Evolutionary conservation across 2,888 invertebrate species (phyloP).

Genomic region (Nomada fabriciana): DNA sequence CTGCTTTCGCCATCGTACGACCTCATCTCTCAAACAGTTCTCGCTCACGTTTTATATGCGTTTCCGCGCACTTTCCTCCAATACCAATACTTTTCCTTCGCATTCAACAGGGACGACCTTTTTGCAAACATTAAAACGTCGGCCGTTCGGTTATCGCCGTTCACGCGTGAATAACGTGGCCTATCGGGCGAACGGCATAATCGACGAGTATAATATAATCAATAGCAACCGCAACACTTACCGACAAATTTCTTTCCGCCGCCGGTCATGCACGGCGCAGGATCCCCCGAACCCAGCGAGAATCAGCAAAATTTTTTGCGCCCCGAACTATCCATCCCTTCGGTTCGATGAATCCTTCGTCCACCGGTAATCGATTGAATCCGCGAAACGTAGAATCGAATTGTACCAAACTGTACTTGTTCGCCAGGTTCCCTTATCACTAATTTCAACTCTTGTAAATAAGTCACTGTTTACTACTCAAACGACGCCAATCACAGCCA

Average conservation of each 20-base stretch:
- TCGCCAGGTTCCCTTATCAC: too few species aligned
- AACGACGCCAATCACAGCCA: constrained; percentile 76
- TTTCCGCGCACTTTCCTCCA: background rate
- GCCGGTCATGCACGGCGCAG: constrained; percentile 62
- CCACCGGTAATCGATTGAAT: too few species aligned
- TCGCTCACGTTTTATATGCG: background rate
- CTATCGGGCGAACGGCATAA: constrained; percentile 36
- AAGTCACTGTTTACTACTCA: constrained; percentile 44
- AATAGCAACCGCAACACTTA: constrained; percentile 68
- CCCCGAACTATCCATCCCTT: constrained; percentile 70
- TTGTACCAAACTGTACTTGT: too few species aligned
- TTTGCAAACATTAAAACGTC: constrained; percentile 14
- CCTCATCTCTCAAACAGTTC: constrained; percentile 72
- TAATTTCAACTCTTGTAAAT: background rate
- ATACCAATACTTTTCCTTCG: background rate
- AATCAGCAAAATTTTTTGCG: constrained; percentile 74
- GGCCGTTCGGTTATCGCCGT: constrained; percentile 24
- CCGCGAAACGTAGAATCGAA: too few species aligned
- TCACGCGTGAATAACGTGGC: constrained; percentile 29
- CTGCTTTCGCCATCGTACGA: constrained; percentile 84
- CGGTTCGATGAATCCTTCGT: background rate
- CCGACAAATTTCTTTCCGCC: constrained; percentile 63
- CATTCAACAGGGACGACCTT: background rate
- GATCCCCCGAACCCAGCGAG: constrained; percentile 55
- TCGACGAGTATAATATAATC: constrained; percentile 57